Percentiles rank a stretch among this genome's conserved stretches.
Evolutionary conservation across 30 jellyfish, hydroid and myxozoan species (phyloP).

Genomic region (Hydractinia echinata): DNA sequence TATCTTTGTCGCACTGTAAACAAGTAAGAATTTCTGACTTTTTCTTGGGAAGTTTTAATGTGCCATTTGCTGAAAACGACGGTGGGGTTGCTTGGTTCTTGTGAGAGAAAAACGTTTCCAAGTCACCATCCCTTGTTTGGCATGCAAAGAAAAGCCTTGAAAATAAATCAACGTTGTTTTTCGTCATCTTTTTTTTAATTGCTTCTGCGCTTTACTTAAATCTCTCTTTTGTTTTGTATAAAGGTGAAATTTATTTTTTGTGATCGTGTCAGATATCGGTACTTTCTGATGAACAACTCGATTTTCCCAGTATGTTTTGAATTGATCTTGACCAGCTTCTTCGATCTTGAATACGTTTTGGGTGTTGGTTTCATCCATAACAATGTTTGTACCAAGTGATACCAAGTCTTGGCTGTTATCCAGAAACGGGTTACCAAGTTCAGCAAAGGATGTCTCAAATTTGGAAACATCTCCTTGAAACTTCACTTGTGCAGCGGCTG

Average conservation of each 20-base stretch:
- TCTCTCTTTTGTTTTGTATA: constrained; percentile 24
- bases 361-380: constrained; percentile 13
- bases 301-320: constrained; percentile 25
- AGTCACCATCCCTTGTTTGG: constrained; percentile 50
- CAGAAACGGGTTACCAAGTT: constrained; percentile 46
- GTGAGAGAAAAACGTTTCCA: constrained; percentile 47
- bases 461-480: background rate
- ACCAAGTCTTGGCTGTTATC: constrained; percentile 37
- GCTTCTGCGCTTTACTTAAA: constrained; percentile 29
- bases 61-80: constrained; percentile 33
- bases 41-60: constrained; percentile 21
- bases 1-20: background rate
- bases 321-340: constrained; percentile 52
- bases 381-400: constrained; percentile 28
- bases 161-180: constrained; percentile 46
- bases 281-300: constrained; percentile 24
- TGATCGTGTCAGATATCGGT: constrained; percentile 45
- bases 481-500: background rate
- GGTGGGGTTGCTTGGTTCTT: constrained; percentile 56
- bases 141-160: constrained; percentile 58
- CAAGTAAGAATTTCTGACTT: background rate
- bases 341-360: constrained; percentile 26
- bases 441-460: constrained; percentile 11
- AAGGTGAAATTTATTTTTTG: constrained; percentile 40
- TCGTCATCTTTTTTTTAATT: constrained; percentile 26